A percentile compares a stretch with the other conserved stretches of the same genome.
These are phyloP conservation scores for Drosophila rubida DNA, from an alignment of 2,888 invertebrate species.

Conservation along the genomic window DNA sequence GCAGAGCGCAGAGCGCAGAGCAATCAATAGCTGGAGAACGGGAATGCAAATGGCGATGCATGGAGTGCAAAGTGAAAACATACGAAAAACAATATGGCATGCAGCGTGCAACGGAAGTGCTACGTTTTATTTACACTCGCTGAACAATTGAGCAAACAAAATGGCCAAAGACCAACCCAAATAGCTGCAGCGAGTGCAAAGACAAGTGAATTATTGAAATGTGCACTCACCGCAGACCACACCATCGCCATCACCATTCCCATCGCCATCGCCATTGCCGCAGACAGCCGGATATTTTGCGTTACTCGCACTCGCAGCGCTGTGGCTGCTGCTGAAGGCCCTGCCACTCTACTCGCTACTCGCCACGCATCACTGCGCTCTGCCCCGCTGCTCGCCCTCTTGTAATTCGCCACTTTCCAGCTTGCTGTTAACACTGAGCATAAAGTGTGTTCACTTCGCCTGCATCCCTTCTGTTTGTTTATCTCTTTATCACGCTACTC, in stretches of 20 bases:
- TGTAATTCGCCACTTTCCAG: background rate
- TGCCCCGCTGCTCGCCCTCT: background rate
- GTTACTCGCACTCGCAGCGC: background rate
- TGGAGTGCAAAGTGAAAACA: conserved; percentile 43
- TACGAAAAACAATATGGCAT: conserved; percentile 69
- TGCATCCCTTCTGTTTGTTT: too few relatives aligned
- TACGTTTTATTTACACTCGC: conserved; percentile 67
- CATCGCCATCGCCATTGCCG: too few relatives aligned
- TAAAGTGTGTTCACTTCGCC: too few relatives aligned
- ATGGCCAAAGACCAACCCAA: conserved; percentile 42
- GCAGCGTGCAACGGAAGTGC: conserved; percentile 58
- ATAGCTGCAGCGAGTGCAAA: conserved; percentile 39
- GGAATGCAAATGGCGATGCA: conserved; percentile 10
- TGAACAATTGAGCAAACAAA: conserved; percentile 67
- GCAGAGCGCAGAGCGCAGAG: too few relatives aligned
- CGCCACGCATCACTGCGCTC: background rate
- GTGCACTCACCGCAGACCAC: background rate
- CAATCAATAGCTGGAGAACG: background rate
- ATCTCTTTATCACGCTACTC: too few relatives aligned
- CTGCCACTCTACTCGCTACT: background rate
- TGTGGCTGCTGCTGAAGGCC: too few relatives aligned
- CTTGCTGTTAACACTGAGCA: background rate
- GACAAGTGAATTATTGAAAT: conserved; percentile 51
- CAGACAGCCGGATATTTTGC: background rate
- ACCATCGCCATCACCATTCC: background rate